Percentiles rank a stretch among this genome's conserved stretches.
Evolutionary conservation across 1,140 invertebrate species (phyloP).

Genomic region (Zaprionus davidi): DNA sequence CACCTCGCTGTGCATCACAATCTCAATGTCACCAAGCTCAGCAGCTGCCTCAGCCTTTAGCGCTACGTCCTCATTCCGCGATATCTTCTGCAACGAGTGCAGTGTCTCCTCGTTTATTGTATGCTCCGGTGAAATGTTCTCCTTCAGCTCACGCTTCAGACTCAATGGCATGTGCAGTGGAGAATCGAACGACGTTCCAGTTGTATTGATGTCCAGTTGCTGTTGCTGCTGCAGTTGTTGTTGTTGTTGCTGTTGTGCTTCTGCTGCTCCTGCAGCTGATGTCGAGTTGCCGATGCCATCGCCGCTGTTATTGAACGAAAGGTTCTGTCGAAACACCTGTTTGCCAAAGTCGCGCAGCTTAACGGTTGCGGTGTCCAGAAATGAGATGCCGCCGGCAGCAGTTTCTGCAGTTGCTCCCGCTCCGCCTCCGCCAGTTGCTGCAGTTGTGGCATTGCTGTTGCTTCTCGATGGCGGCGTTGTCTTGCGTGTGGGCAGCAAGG

Average conservation of each 20-base stretch:
- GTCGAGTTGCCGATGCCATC: constrained; percentile 21
- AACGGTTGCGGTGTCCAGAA: constrained; percentile 75
- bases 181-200: constrained; percentile 39
- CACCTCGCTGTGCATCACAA: constrained; percentile 71
- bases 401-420: constrained; percentile 9
- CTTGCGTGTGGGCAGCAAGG: constrained; percentile 23
- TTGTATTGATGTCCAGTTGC: constrained; percentile 25
- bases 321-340: constrained; percentile 80
- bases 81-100: constrained; percentile 68
- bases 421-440: constrained; percentile 23
- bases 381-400: constrained; percentile 52
- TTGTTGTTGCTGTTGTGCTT: neutral
- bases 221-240: neutral
- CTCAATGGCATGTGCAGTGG: constrained; percentile 67
- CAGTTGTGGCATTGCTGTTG: constrained; percentile 27
- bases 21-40: constrained; percentile 69
- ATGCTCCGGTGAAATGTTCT: constrained; percentile 83
- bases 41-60: constrained; percentile 45
- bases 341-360: constrained; percentile 77
- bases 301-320: constrained; percentile 72
- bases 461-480: constrained; percentile 33
- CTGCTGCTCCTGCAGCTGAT: neutral
- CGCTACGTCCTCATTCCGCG: constrained; percentile 47
- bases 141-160: constrained; percentile 79
- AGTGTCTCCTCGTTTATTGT: constrained; percentile 82